Evolutionary conservation across 1,140 invertebrate genomes (phyloP), one percentile per base, ranked within the genome.

Genomic region (Micrasema minimum): DNA sequence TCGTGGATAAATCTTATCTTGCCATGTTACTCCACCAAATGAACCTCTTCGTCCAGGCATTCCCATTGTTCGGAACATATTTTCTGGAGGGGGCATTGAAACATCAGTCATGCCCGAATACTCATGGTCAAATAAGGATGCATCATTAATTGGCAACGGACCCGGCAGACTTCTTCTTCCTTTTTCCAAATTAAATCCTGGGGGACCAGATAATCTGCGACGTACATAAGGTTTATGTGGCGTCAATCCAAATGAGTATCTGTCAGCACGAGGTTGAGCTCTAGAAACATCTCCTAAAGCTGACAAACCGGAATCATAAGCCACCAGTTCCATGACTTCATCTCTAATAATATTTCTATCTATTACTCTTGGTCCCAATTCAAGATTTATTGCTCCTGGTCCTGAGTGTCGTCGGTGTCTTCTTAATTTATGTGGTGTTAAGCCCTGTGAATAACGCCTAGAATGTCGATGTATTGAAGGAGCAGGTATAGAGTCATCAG

Each of bases 11-110:
- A 59, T 38, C 12, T 20, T 38, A 18, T 10, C 9, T 12, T 20
- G 55, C 14, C 14, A 31, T 20, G 55, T 41, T 14, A 35, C 55
- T 41, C 55, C 55, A 22, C 55, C 55, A 41, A 12, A 59, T 23
- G 55, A 59, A 59, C 14, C 35, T 59, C 55, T 59, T 59, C 37
- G 20, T 5, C 11, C 37, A 16, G 55, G 55, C 11, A 31, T 14
- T 14, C 51, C 51, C n/a, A 55, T n/a, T n/a, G 51, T 55, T 35
- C 23, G 22, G 38, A 59, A 59, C 55, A 59, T 38, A 41, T 59
- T 14, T 22, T 59, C 55, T 7, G 35, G 18, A 20, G 37, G 35
- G 9, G 55, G 55, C 18, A 35, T 22, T 11, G 38, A 1, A 59
- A 59, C 9, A 18, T 59, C 51, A 31, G 51, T 31, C 16, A 59